Percentiles rank a stretch among this genome's conserved stretches.
Conservation (phyloP, 2,888 invertebrate species). For the Ptilodon capucinus region DNA sequence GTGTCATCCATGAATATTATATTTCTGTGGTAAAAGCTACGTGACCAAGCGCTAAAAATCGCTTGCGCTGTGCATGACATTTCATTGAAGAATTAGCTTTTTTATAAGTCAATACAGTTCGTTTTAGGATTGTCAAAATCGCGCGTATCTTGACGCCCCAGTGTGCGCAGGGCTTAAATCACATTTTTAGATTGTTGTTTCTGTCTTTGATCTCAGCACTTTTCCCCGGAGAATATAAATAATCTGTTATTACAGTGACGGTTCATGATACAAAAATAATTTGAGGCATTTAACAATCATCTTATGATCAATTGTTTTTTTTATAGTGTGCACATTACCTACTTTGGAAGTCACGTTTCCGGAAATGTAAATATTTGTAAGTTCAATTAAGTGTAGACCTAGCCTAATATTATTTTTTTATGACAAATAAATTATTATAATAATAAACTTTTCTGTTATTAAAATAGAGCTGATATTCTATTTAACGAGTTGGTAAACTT, state of each 20-base stretch:
- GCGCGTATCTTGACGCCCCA: no score
- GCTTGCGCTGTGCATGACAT: no score
- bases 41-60: no score
- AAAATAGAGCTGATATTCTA: not conserved
- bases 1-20: no score
- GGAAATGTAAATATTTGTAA: constrained; percentile 72
- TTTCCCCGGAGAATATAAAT: constrained; percentile 26
- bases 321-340: constrained; percentile 24
- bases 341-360: constrained; percentile 38
- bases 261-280: constrained; percentile 44
- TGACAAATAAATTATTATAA: constrained; percentile 46
- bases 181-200: constrained; percentile 40
- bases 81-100: no score
- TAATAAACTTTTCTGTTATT: constrained; percentile 12
- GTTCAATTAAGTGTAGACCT: constrained; percentile 61
- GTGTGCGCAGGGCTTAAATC: no score
- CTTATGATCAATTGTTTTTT: constrained; percentile 17
- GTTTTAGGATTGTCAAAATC: no score
- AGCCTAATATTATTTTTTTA: constrained; percentile 57
- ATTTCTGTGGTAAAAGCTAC: no score
- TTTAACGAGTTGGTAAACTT: not conserved
- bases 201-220: constrained; percentile 39
- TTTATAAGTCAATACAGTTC: no score
- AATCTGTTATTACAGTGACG: constrained; percentile 18
- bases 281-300: constrained; percentile 52